Evolutionary conservation across 2,797 vertebrate species (phyloP).

Genomic region (Myripristis jacobus): DNA sequence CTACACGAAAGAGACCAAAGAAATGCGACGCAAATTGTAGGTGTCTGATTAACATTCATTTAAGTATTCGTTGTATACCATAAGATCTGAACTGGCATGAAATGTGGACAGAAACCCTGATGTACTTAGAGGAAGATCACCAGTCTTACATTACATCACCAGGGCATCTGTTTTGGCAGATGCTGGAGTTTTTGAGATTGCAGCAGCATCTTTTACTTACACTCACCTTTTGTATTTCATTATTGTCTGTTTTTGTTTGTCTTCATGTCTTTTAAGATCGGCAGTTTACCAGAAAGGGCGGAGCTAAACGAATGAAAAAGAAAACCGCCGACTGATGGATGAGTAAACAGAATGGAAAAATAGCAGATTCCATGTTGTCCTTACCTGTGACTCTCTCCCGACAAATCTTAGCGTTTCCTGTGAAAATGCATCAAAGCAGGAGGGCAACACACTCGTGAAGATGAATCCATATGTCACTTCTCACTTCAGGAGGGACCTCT

Average conservation of each 20-base stretch:
- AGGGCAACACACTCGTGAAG: slow-evolving; percentile 56
- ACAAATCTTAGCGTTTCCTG: slow-evolving; percentile 29
- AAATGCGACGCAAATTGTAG: slow-evolving; percentile 36
- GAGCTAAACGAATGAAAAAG: slow-evolving; percentile 15
- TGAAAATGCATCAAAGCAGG: slow-evolving; percentile 55
- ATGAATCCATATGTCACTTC: slow-evolving; percentile 79
- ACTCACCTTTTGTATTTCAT: slow-evolving; percentile 21
- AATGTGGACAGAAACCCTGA: not conserved
- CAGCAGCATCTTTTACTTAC: not conserved
- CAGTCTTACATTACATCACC: not conserved
- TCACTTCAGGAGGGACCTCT: slow-evolving; percentile 80
- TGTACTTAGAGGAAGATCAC: not conserved
- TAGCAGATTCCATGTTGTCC: slow-evolving; percentile 34
- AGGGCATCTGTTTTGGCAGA: slow-evolving; percentile 7
- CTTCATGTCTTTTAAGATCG: slow-evolving; percentile 49
- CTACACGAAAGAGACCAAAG: slow-evolving; percentile 7
- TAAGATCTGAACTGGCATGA: not conserved
- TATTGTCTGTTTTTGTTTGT: slow-evolving; percentile 38
- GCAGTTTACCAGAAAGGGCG: slow-evolving; percentile 18
- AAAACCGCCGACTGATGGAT: slow-evolving; percentile 35
- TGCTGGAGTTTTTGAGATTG: slow-evolving; percentile 3
- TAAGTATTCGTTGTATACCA: slow-evolving; percentile 2
- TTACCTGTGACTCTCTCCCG: slow-evolving; percentile 16
- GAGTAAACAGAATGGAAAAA: slow-evolving; percentile 26
- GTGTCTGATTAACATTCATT: slow-evolving; percentile 38